Conservation (phyloP, 1,140 invertebrate species). For the Anoplophora glabripennis region DNA sequence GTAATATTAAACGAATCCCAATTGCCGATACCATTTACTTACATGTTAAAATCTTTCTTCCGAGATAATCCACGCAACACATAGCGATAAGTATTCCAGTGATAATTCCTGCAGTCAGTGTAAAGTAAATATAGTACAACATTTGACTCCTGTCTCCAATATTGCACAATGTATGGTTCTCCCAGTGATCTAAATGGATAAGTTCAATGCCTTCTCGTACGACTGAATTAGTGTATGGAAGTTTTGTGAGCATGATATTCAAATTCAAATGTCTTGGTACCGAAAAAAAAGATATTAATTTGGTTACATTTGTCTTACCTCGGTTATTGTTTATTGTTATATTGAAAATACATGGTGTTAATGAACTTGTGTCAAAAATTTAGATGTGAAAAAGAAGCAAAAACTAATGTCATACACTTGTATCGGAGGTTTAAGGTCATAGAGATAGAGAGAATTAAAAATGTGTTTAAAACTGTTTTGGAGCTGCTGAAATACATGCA, state of each 20-base stretch:
- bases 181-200: not conserved
- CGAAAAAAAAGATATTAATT: too few relatives aligned
- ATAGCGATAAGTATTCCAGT: slow-evolving; percentile 9
- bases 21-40: not conserved
- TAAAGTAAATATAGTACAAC: slow-evolving; percentile 10
- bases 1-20: too few relatives aligned
- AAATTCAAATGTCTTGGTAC: not conserved
- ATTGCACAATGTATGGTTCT: not conserved
- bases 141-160: not conserved
- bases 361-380: too few relatives aligned
- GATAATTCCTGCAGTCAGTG: slow-evolving; percentile 2
- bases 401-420: too few relatives aligned
- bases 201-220: not conserved
- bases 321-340: too few relatives aligned
- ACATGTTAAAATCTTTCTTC: slow-evolving; percentile 12
- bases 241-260: not conserved
- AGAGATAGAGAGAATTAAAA: too few relatives aligned
- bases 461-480: too few relatives aligned
- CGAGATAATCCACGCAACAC: slow-evolving; percentile 13
- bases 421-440: too few relatives aligned
- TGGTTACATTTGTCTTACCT: too few relatives aligned
- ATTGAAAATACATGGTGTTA: too few relatives aligned
- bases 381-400: too few relatives aligned
- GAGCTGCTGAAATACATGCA: too few relatives aligned
- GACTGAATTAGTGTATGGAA: not conserved